Evolutionary conservation across 2,888 invertebrate species (phyloP).

Genomic region (Dryocosmus kuriphilus): DNA sequence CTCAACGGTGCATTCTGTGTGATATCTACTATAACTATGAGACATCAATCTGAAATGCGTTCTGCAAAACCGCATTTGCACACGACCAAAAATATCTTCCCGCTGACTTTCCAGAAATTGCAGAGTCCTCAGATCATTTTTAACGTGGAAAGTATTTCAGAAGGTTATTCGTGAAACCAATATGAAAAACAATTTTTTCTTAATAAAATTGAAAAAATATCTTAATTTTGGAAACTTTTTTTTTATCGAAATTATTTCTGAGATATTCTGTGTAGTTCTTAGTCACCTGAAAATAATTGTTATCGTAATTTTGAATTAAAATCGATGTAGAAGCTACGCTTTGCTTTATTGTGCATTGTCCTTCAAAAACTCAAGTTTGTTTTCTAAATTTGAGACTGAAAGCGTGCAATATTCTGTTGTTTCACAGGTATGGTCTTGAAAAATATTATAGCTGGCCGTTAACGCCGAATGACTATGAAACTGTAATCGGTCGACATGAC

Average conservation of each 20-base stretch:
- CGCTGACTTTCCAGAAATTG: background rate
- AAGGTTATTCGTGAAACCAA: too few species aligned
- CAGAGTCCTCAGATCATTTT: background rate
- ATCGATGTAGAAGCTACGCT: too few species aligned
- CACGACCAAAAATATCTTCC: background rate
- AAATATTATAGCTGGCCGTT: conserved; percentile 16
- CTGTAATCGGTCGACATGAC: conserved; percentile 12
- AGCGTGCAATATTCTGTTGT: background rate
- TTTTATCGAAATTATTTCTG: too few species aligned
- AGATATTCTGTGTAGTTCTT: too few species aligned
- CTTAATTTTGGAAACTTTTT: too few species aligned
- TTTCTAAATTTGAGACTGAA: background rate
- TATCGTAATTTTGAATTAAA: too few species aligned
- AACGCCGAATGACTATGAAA: conserved; percentile 18
- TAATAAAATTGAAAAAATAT: too few species aligned
- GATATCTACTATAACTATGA: conserved; percentile 17
- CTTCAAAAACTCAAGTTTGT: background rate
- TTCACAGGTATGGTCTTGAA: background rate
- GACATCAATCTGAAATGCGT: background rate
- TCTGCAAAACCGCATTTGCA: background rate
- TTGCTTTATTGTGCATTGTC: too few species aligned
- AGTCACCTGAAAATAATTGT: too few species aligned
- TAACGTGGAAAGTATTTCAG: too few species aligned
- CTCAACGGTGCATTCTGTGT: conserved; percentile 12
- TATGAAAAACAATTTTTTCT: too few species aligned